A percentile compares a stretch with the other conserved stretches of the same genome.
These are phyloP conservation scores for Ephialtes manifestator DNA, from an alignment of 2,888 invertebrate genomes.

Conservation along the genomic window DNA sequence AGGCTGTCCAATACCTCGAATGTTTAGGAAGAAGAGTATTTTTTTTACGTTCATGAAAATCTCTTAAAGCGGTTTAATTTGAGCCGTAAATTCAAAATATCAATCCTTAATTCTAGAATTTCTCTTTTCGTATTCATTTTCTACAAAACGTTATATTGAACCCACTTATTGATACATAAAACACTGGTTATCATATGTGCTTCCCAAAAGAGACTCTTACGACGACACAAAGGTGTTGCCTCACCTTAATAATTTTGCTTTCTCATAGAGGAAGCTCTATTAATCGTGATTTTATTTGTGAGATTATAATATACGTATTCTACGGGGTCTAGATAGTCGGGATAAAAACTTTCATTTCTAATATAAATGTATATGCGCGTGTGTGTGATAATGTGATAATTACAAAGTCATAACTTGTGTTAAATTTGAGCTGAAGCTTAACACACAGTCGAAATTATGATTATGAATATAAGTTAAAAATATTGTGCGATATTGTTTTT, in stretches of 20 bases:
- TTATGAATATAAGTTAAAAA: background rate
- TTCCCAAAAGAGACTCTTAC: background rate
- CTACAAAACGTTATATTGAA: background rate
- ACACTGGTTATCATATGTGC: background rate
- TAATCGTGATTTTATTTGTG: slow-evolving; percentile 27
- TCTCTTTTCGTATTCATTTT: background rate
- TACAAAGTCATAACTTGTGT: background rate
- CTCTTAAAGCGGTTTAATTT: background rate
- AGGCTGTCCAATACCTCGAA: background rate
- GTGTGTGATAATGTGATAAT: slow-evolving; percentile 32
- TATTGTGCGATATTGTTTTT: background rate
- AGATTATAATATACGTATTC: slow-evolving; percentile 10
- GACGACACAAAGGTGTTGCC: background rate
- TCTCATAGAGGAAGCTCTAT: background rate
- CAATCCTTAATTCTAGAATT: background rate
- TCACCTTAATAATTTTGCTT: background rate
- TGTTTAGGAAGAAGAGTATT: background rate
- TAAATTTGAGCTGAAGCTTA: background rate
- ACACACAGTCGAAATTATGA: background rate
- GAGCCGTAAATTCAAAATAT: background rate
- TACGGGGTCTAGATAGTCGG: background rate
- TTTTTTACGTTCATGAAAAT: background rate
- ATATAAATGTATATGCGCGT: background rate
- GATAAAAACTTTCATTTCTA: background rate
- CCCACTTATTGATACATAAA: background rate